Evolutionary conservation across 1,140 invertebrate species (phyloP).

Genomic region (Magallana angulata): DNA sequence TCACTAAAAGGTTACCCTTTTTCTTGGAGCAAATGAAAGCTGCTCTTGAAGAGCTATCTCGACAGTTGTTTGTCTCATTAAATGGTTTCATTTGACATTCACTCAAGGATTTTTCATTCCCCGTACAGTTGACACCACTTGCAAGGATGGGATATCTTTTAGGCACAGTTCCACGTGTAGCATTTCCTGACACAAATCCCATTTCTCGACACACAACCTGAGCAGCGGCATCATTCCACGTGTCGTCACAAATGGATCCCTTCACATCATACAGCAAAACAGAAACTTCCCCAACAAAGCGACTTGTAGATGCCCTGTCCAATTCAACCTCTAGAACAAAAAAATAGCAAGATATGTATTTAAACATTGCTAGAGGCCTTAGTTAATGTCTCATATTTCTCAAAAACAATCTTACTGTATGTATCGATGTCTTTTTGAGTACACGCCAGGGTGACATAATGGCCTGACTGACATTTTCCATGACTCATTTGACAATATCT

Average conservation of each 20-base stretch:
- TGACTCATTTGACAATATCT: constrained; percentile 82
- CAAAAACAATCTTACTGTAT: constrained; percentile 5
- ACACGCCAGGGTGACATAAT: constrained; percentile 69
- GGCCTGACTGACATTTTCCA: constrained; percentile 57
- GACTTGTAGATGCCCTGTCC: constrained; percentile 31
- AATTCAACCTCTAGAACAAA: constrained; percentile 49
- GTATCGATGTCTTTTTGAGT: constrained; percentile 39
- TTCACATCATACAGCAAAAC: constrained; percentile 57
- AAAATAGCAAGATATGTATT: neutral
- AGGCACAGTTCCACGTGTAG: constrained; percentile 53
- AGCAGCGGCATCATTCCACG: constrained; percentile 64
- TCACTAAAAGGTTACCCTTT: constrained; percentile 27
- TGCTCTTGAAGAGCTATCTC: constrained; percentile 49
- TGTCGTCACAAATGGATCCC: constrained; percentile 63
- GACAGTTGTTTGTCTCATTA: constrained; percentile 53
- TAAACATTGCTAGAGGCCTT: too few species aligned
- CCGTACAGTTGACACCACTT: constrained; percentile 61
- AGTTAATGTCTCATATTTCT: too few species aligned
- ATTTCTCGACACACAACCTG: constrained; percentile 60
- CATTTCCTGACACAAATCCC: constrained; percentile 56
- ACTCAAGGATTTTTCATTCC: constrained; percentile 58
- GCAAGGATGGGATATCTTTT: constrained; percentile 55
- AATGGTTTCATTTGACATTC: constrained; percentile 60
- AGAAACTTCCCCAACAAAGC: constrained; percentile 57
- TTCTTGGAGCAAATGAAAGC: constrained; percentile 63